phyloP scores from a whole-genome alignment of 92 coral and sea anemone genomes.

The Umimayanthus kanabou region DNA sequence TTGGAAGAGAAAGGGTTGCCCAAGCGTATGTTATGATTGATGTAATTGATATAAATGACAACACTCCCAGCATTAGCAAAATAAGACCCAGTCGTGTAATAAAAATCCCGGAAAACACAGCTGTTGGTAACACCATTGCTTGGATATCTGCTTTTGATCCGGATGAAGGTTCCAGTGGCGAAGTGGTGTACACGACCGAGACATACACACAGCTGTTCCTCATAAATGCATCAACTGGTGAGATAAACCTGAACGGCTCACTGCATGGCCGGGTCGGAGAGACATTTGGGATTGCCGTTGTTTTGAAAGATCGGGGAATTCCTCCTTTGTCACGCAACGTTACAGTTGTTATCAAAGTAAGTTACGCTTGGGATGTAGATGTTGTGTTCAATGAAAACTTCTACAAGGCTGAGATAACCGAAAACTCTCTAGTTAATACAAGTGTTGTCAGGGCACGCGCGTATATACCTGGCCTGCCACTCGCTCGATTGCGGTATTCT shows the following conservation, averaged over 20 bases:
- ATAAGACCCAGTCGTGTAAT: slow-evolving; percentile 40
- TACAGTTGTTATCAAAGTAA: slow-evolving; percentile 46
- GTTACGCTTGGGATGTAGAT: slow-evolving; percentile 52
- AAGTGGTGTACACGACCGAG: background rate
- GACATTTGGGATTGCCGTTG: slow-evolving; percentile 19
- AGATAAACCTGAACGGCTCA: slow-evolving; percentile 42
- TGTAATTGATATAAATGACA: slow-evolving; percentile 54
- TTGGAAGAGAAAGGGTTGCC: slow-evolving; percentile 50
- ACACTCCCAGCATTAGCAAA: slow-evolving; percentile 43
- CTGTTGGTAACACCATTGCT: slow-evolving; percentile 32
- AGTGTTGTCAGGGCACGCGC: slow-evolving; percentile 47
- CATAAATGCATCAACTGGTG: slow-evolving; percentile 51
- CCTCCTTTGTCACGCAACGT: slow-evolving; percentile 38
- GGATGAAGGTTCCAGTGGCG: slow-evolving; percentile 51
- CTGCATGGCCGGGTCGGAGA: slow-evolving; percentile 55
- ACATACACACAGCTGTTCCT: slow-evolving; percentile 18
- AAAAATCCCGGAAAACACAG: slow-evolving; percentile 56
- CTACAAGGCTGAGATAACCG: slow-evolving; percentile 42
- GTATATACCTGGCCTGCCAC: slow-evolving; percentile 56
- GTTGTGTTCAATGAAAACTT: slow-evolving; percentile 37
- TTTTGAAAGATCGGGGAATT: slow-evolving; percentile 45
- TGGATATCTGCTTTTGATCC: slow-evolving; percentile 49
- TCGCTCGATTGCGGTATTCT: slow-evolving; percentile 37
- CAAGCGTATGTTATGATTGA: slow-evolving; percentile 29
- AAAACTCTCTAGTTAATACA: slow-evolving; percentile 48